Evolutionary conservation across 2,113 vertebrate genomes (phyloP).

Genomic region (Oenanthe melanoleuca): DNA sequence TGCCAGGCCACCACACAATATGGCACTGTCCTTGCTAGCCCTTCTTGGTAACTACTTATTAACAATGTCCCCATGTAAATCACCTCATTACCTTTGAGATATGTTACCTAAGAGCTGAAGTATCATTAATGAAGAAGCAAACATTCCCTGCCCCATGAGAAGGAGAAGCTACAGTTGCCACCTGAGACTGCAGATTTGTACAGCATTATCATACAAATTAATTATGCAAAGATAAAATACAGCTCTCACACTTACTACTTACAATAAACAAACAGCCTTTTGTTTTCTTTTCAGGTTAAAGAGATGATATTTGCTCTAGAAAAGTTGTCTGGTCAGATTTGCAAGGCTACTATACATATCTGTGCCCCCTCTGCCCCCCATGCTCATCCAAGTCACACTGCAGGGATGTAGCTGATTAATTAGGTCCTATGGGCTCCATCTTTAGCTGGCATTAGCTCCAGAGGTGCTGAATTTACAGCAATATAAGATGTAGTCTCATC

Average conservation of each 20-base stretch:
- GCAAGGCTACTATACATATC: background rate
- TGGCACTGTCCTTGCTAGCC: background rate
- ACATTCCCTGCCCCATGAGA: rapidly evolving
- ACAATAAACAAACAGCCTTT: rapidly evolving
- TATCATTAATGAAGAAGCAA: rapidly evolving
- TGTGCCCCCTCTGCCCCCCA: background rate
- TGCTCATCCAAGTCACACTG: rapidly evolving
- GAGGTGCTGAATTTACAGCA: background rate
- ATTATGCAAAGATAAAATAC: background rate
- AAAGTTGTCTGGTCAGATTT: background rate
- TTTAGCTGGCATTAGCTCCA: background rate
- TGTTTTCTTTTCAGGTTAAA: background rate
- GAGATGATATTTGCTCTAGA: background rate
- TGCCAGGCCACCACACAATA: rapidly evolving
- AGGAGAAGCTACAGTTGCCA: background rate
- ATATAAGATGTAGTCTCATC: background rate
- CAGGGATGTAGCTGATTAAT: rapidly evolving
- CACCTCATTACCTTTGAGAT: background rate
- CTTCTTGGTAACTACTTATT: background rate
- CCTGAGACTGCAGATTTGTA: background rate
- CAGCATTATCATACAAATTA: background rate
- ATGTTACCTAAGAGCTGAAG: background rate
- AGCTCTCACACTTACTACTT: background rate
- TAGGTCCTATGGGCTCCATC: background rate
- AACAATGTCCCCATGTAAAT: rapidly evolving